Conservation (phyloP, 2,797 vertebrate genomes). For the Periophthalmus magnuspinnatus region DNA sequence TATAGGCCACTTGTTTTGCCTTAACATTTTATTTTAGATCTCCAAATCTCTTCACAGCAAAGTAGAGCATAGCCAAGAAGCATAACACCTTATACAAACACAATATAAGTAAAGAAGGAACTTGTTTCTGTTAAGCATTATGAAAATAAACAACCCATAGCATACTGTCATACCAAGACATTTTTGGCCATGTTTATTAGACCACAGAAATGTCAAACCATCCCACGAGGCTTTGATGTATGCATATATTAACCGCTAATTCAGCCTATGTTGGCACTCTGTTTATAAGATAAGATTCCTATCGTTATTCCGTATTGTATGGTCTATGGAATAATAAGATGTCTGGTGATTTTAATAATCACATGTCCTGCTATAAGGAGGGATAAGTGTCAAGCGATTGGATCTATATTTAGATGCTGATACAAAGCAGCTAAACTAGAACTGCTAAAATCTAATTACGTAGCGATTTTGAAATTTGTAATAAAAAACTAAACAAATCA, state of each 20-base stretch:
- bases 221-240: constrained; percentile 43
- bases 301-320: constrained; percentile 46
- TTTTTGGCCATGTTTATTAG: too few relatives aligned
- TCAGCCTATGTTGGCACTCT: not conserved
- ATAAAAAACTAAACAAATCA: not conserved
- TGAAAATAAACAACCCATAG: too few relatives aligned
- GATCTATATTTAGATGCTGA: not conserved
- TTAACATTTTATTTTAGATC: too few relatives aligned
- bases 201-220: too few relatives aligned
- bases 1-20: too few relatives aligned
- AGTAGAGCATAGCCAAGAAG: too few relatives aligned
- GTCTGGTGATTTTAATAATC: not conserved
- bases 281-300: constrained; percentile 36
- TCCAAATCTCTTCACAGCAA: too few relatives aligned
- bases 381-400: not conserved
- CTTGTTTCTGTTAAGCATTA: too few relatives aligned
- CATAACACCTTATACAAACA: too few relatives aligned
- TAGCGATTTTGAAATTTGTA: not conserved
- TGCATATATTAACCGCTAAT: constrained; percentile 25
- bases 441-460: not conserved
- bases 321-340: constrained; percentile 26
- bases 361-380: not conserved
- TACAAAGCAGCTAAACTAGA: constrained; percentile 2
- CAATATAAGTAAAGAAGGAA: too few relatives aligned
- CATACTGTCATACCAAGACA: too few relatives aligned